A percentile compares a stretch with the other conserved stretches of the same genome.
These are phyloP conservation scores for Melanocharis versteri DNA, from an alignment of 2,113 vertebrate species.

Conservation along the genomic window DNA sequence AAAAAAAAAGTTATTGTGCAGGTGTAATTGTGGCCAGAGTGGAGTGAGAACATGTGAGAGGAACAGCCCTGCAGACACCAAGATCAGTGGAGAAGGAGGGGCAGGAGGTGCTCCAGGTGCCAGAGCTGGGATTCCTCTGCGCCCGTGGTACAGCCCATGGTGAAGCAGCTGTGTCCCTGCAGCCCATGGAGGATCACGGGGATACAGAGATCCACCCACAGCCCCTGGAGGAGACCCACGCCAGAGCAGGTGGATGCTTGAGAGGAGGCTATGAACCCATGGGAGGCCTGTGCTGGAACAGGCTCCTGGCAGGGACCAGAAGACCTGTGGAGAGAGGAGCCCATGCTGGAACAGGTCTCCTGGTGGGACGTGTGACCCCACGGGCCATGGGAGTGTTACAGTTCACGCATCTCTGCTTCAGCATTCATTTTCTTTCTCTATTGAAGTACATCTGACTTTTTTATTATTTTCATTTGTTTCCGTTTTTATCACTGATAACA, in stretches of 20 bases:
- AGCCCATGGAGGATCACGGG: no score
- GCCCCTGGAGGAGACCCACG: background rate
- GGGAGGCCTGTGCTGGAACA: accelerated
- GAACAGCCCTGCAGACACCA: background rate
- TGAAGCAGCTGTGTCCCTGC: background rate
- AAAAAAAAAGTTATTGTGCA: background rate
- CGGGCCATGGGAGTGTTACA: background rate
- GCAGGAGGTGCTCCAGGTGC: background rate
- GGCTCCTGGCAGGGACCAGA: background rate
- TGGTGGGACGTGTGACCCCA: accelerated
- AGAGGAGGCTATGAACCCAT: accelerated
- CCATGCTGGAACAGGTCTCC: background rate
- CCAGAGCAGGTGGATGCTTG: background rate
- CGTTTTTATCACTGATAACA: background rate
- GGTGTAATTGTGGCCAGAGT: background rate
- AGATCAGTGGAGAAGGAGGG: background rate
- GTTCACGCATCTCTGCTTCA: background rate
- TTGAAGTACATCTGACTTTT: background rate
- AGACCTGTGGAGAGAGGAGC: background rate
- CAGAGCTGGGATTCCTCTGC: background rate
- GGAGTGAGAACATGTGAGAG: background rate
- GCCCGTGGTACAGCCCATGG: accelerated
- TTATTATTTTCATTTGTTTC: background rate
- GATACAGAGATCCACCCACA: background rate
- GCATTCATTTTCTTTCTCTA: background rate